Conservation (phyloP, 1,140 invertebrate species). For the Stegodyphus dumicola region DNA sequence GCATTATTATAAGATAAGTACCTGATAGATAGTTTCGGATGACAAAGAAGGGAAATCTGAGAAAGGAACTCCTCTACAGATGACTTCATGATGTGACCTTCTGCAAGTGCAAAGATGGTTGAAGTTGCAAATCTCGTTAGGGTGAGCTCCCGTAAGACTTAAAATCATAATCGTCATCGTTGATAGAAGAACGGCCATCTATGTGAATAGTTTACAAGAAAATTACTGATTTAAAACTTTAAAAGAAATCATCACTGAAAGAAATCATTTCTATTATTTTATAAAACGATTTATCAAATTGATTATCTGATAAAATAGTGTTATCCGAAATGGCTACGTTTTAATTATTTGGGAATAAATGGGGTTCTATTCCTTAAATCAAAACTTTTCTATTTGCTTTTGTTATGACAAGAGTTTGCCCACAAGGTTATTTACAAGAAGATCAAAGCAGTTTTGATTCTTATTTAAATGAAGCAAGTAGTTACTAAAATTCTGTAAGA, state of each 20-base stretch:
- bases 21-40: constrained; percentile 72
- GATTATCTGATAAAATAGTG: background rate
- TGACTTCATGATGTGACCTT: constrained; percentile 71
- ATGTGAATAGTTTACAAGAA: background rate
- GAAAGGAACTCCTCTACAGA: constrained; percentile 75
- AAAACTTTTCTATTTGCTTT: too few species aligned
- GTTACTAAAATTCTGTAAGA: too few species aligned
- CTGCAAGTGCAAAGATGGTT: constrained; percentile 76
- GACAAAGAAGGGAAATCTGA: constrained; percentile 73
- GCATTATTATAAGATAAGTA: background rate
- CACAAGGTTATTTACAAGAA: too few species aligned
- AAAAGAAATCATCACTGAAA: background rate
- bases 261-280: background rate
- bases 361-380: too few species aligned
- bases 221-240: background rate
- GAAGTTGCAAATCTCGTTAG: constrained; percentile 71
- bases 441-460: too few species aligned
- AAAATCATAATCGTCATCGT: constrained; percentile 41
- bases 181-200: constrained; percentile 38
- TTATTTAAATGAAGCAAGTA: too few species aligned
- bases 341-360: too few species aligned
- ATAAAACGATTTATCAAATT: background rate
- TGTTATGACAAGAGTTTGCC: too few species aligned
- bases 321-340: too few species aligned
- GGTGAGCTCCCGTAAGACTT: background rate